Conservation (phyloP, 1,140 invertebrate species). For the Anoplolepis gracilipes region DNA sequence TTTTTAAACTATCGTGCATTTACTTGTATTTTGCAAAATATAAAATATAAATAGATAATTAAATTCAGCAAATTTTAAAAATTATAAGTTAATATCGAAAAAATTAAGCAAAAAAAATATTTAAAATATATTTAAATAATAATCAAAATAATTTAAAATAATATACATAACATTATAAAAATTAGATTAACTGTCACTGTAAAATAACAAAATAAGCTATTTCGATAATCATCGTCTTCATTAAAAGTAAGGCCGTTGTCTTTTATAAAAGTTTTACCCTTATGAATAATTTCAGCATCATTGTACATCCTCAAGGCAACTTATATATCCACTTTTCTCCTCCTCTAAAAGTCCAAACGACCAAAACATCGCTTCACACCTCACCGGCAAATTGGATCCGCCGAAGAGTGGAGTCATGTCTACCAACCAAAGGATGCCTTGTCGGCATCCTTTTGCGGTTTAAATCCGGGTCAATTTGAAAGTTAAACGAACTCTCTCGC, state of each 20-base stretch:
- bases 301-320: constrained; percentile 21
- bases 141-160: neutral
- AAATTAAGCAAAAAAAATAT: neutral
- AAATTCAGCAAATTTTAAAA: neutral
- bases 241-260: neutral
- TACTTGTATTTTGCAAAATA: neutral
- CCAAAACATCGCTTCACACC: constrained; percentile 27
- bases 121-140: neutral
- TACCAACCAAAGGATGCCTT: neutral
- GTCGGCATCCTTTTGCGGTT: constrained; percentile 62
- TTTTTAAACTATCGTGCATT: neutral
- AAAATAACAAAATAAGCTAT: neutral
- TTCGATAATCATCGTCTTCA: neutral
- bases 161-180: neutral
- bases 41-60: neutral
- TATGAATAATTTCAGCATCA: constrained; percentile 50
- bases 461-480: constrained; percentile 76
- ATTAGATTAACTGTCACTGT: neutral
- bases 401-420: constrained; percentile 23
- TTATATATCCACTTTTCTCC: constrained; percentile 20
- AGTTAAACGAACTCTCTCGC: constrained; percentile 74
- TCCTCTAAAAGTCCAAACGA: constrained; percentile 24
- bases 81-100: neutral
- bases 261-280: constrained; percentile 1
- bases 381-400: constrained; percentile 65